Evolutionary conservation across 2,113 vertebrate genomes (phyloP).

Genomic region (Platysteira castanea): DNA sequence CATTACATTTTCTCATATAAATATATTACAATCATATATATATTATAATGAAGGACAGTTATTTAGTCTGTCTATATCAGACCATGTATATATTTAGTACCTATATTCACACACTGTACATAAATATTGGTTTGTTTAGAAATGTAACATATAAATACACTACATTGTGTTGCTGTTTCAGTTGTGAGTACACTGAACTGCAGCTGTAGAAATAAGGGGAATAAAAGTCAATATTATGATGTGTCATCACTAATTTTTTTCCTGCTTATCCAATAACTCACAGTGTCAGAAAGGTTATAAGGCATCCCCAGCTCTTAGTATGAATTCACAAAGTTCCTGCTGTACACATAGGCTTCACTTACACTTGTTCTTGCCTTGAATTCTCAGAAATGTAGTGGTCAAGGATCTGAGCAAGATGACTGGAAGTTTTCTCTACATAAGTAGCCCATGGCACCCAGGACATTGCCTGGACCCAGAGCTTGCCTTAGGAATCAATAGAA

Average conservation of each 20-base stretch:
- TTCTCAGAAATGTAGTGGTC: background rate
- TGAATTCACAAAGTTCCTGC: background rate
- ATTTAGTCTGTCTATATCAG: background rate
- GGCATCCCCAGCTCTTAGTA: background rate
- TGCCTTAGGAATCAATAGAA: background rate
- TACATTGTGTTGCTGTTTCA: background rate
- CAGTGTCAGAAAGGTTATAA: background rate
- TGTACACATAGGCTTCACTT: background rate
- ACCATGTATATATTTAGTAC: background rate
- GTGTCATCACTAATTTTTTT: constrained; percentile 1
- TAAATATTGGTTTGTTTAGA: background rate
- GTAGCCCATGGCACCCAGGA: background rate
- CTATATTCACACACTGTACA: background rate
- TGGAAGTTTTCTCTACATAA: background rate
- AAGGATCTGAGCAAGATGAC: background rate
- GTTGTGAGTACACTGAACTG: background rate
- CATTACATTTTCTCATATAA: background rate
- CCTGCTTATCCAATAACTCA: constrained; percentile 1
- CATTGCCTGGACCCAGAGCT: background rate
- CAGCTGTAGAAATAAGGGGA: constrained; percentile 16
- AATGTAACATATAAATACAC: background rate
- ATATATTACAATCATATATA: background rate
- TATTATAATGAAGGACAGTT: background rate
- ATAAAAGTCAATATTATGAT: constrained; percentile 1
- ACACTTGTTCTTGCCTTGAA: background rate